phyloP scores from a whole-genome alignment of 2,888 invertebrate species.

The Xanthia icteritia region DNA sequence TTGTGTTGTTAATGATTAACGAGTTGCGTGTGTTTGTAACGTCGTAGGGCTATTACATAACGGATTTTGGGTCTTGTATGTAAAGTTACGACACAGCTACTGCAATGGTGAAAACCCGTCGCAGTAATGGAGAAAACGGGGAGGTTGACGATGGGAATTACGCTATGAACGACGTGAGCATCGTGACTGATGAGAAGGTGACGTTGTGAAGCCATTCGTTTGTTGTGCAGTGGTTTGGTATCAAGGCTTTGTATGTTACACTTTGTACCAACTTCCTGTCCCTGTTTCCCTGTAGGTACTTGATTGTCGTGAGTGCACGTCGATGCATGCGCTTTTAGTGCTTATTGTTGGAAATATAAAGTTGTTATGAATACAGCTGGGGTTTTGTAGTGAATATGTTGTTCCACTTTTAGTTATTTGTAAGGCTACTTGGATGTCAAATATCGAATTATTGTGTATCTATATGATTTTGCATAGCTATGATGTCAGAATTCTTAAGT shows the following conservation, averaged over 20 bases:
- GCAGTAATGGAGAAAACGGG: conserved; percentile 89
- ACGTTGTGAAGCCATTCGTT: conserved; percentile 77
- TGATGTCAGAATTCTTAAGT: conserved; percentile 55
- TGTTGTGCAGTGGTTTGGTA: conserved; percentile 73
- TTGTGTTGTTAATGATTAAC: conserved; percentile 73
- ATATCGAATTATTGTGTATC: conserved; percentile 18
- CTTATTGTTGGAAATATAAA: conserved; percentile 54
- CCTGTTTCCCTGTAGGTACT: conserved; percentile 75
- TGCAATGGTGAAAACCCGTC: conserved; percentile 90
- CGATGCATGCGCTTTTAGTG: conserved; percentile 83
- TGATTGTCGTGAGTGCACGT: conserved; percentile 73
- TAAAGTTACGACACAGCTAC: conserved; percentile 80
- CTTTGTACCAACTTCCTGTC: conserved; percentile 81
- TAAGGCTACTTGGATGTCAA: conserved; percentile 16
- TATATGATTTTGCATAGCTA: conserved; percentile 30
- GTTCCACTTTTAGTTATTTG: conserved; percentile 15
- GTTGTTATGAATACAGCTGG: conserved; percentile 45
- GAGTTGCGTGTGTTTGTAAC: conserved; percentile 76
- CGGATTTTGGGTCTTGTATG: conserved; percentile 78
- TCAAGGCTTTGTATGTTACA: conserved; percentile 74
- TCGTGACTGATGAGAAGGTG: conserved; percentile 89
- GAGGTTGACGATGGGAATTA: conserved; percentile 88
- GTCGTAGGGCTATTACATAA: conserved; percentile 79
- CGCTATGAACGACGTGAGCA: conserved; percentile 86
- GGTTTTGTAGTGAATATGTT: conserved; percentile 22